These are phyloP conservation scores for Sinocyclocheilus rhinocerous DNA, from an alignment of 2,113 vertebrate species.

Conservation along the genomic window DNA sequence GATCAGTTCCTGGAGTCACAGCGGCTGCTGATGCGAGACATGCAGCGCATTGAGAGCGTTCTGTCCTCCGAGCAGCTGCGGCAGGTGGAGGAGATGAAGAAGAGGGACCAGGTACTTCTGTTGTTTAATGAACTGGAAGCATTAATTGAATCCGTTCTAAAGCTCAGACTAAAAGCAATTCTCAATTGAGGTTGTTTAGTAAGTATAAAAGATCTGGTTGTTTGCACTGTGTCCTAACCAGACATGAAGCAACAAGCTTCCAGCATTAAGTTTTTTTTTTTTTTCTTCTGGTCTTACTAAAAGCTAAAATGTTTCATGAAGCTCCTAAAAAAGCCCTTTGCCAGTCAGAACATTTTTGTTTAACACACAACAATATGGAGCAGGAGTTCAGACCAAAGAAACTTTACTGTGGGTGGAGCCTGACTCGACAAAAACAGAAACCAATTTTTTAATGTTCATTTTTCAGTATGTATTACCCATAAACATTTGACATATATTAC, in stretches of 20 bases:
- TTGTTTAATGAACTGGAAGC: background rate
- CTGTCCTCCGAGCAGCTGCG: constrained; percentile 95
- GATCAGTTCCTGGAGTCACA: constrained; percentile 99
- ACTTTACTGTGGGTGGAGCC: background rate
- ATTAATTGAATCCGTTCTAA: background rate
- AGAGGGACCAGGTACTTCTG: constrained; percentile 87
- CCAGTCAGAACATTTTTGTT: background rate
- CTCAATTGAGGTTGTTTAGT: background rate
- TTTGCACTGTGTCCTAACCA: background rate
- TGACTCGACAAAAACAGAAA: background rate
- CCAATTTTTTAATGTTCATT: background rate
- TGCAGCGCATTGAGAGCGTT: constrained; percentile 94
- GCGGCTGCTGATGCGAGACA: constrained; percentile 94
- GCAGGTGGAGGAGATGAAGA: constrained; percentile 96
- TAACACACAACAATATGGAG: background rate
- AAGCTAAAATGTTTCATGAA: background rate
- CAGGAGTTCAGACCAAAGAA: background rate
- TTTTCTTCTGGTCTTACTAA: background rate
- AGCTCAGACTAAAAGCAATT: background rate
- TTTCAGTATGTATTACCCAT: too few species aligned
- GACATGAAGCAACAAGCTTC: background rate
- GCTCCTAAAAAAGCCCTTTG: background rate
- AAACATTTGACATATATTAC: too few species aligned
- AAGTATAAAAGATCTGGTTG: background rate
- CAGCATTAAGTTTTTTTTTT: background rate